Evolutionary conservation across 2,797 vertebrate species (phyloP), one percentile per base, ranked within the genome.

Genomic region (Sebastes jordani): DNA sequence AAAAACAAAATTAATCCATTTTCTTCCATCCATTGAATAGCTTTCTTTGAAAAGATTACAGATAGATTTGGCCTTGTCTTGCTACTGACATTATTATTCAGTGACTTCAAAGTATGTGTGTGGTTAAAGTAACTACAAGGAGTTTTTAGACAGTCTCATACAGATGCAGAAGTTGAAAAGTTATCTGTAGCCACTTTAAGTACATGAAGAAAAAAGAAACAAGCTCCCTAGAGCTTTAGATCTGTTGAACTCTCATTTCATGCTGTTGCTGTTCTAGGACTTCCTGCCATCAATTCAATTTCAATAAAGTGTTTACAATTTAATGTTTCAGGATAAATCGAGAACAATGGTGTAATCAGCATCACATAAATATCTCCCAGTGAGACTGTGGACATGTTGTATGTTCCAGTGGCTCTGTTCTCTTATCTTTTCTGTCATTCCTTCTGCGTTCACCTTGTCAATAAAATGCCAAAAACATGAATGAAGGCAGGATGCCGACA

Each of bases 401-500:
- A 59, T 67, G 67, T 76, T 65, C 65, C 34, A 46, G 20, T 13
- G 0, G 46, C 59, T 80, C 62, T 72, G 23, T 60, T 49, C 56
- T 86, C 69, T 81, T 74, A 82, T 81, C 49, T 71, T 42, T 46
- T 42, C 65, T 79, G 67, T 88, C 71, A 46, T 79, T 81, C 30
- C 30, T 67, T 74, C 58, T 80, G 70, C 71, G 32, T 80, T 86
- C 72, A 82, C 71, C 52, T 72, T 74, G 71, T 87, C 87, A 86
- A 80, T 81, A 84, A 87, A 85, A 80, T 55, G 69, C 36, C 63
- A 70, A 78, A 86, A 77, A 71, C 77, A n/a, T 86, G 87, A 91
- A 88, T 89, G 83, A 82, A 91, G 69, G 79, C 86, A 82, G 76
- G 78, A 83, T 76, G 82, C 71, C 9, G 67, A 77, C 84, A 73